Evolutionary conservation across 2,888 invertebrate species (phyloP).

Genomic region (Hofmannophila pseudospretella): DNA sequence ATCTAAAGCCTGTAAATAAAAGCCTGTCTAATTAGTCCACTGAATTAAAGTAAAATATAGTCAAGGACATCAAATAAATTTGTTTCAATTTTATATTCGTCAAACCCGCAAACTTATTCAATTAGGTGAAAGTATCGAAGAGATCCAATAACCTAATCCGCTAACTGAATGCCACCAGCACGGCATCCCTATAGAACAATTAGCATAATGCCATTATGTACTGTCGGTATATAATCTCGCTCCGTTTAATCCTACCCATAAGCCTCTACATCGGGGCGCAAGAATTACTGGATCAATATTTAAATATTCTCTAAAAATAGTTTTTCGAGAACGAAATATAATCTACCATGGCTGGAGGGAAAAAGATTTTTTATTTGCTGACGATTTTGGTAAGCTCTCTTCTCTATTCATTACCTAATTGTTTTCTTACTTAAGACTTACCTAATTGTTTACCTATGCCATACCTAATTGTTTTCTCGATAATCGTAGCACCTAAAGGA

Average conservation of each 20-base stretch:
- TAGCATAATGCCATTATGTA: conserved; percentile 14
- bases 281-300: background rate
- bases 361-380: conserved; percentile 15
- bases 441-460: no score
- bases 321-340: no score
- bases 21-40: no score
- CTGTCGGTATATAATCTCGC: conserved; percentile 21
- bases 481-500: no score
- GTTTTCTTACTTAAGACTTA: no score
- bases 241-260: conserved; percentile 2
- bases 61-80: no score
- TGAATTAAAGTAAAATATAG: no score
- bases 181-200: conserved; percentile 1
- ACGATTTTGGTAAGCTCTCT: conserved; percentile 20
- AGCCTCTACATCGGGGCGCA: background rate
- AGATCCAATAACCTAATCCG: background rate
- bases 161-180: background rate
- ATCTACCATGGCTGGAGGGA: conserved; percentile 19
- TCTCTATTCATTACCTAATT: no score
- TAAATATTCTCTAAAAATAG: no score
- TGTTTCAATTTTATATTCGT: no score
- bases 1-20: no score
- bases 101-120: background rate
- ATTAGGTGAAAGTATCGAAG: conserved; percentile 1
- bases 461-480: no score